These are phyloP conservation scores for Herpailurus yagouaroundi DNA, from an alignment of 2,113 vertebrate species.

Conservation along the genomic window DNA sequence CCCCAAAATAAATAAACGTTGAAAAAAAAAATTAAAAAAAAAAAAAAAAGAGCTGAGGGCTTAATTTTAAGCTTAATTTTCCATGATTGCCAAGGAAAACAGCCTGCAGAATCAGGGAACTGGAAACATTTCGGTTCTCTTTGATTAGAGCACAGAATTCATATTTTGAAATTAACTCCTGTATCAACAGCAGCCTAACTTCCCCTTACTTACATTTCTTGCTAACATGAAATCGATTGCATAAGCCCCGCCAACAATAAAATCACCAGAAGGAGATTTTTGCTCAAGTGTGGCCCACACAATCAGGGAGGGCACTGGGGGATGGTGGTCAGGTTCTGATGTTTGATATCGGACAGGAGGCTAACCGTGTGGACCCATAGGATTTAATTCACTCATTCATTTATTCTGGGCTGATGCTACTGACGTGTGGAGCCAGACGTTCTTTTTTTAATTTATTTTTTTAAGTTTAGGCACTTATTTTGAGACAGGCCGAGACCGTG, in stretches of 20 bases:
- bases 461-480: too few species aligned
- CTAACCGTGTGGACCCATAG: neutral
- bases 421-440: neutral
- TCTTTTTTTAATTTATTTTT: neutral
- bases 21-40: too few species aligned
- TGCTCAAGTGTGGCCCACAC: neutral
- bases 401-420: neutral
- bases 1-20: too few species aligned
- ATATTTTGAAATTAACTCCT: constrained; percentile 66
- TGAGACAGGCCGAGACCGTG: too few species aligned
- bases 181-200: neutral
- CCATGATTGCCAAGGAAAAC: constrained; percentile 70
- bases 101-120: constrained; percentile 73
- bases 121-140: constrained; percentile 76
- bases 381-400: neutral
- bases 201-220: constrained; percentile 52
- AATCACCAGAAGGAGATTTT: neutral
- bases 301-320: neutral
- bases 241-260: neutral
- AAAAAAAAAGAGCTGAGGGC: constrained; percentile 42
- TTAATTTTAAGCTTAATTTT: constrained; percentile 77
- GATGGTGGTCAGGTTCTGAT: neutral
- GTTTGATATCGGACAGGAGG: neutral
- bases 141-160: constrained; percentile 61
- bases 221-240: constrained; percentile 44